Evolutionary conservation across 2,888 invertebrate genomes (phyloP), one percentile per base, ranked within the genome.

Genomic region (Cephus runcator): DNA sequence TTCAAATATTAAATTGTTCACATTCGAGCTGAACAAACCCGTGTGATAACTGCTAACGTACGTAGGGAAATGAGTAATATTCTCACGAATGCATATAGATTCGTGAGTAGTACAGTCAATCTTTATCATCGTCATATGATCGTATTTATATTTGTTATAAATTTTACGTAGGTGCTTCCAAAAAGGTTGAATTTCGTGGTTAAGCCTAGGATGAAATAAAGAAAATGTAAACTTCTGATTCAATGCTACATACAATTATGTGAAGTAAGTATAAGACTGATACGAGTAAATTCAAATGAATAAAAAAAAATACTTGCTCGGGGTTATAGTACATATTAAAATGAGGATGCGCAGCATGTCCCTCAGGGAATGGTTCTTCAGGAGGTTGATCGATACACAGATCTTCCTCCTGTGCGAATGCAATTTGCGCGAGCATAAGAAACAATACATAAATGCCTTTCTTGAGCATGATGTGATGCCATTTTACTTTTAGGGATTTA

Each of bases 61-160:
- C 93, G 93, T 93, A 11, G 93, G 93, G 86, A 93, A 93, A 36
- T 95, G 96, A 86, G 96, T 96, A 15, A 97, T 95, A 87, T 96
- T 96, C 88, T 96, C 94, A 76, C 95, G 94, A 34, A 95, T 93
- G 89, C 97, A 97, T 15, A 96, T 89, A 80, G 93, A 93, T 15
- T 93, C 93, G 87, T 96, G 94, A 68, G 92, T 92, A 0, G 96
- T 96, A 89, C 97, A 97, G 88, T 97, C 96, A 0, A 71, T 93
- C 93, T 77, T 94, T 93, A 82, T 95, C 0, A 33, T 3, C 33
- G 0, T 2, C 31, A 31, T 1, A 31, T 3, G 31, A 31, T 3
- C 31, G 31, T 31, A 0, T 2, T 31, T 31, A 31, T 31, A 31
- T 31, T 3, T 31, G 31, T 31, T 95, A 4, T 95, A 92, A 90